A percentile compares a stretch with the other conserved stretches of the same genome.
phyloP scores from a whole-genome alignment of 2,797 vertebrate genomes.

The Adrianichthys oophorus region DNA sequence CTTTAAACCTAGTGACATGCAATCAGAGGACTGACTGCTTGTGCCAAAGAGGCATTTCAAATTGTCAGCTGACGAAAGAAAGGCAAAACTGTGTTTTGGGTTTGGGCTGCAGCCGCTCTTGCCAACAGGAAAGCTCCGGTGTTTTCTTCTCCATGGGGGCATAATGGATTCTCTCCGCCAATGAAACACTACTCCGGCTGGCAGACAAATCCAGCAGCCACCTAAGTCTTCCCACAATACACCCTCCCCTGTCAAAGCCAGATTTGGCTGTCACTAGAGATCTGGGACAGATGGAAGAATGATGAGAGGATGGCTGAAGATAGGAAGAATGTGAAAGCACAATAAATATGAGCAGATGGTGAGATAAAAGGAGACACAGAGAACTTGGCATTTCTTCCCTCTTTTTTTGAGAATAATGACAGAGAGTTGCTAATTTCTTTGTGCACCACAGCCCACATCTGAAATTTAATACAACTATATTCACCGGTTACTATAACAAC shows the following conservation, averaged over 20 bases:
- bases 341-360: slow-evolving; percentile 55
- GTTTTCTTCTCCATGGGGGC: slow-evolving; percentile 67
- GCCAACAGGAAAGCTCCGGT: slow-evolving; percentile 71
- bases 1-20: slow-evolving; percentile 61
- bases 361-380: slow-evolving; percentile 20
- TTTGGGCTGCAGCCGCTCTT: slow-evolving; percentile 52
- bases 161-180: slow-evolving; percentile 81
- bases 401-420: slow-evolving; percentile 20
- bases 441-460: slow-evolving; percentile 47
- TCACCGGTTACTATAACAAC: slow-evolving; percentile 52
- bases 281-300: slow-evolving; percentile 58
- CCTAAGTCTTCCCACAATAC: slow-evolving; percentile 69
- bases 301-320: slow-evolving; percentile 33
- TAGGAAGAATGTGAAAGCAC: slow-evolving; percentile 37
- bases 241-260: slow-evolving; percentile 43
- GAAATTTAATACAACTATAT: slow-evolving; percentile 40
- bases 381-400: slow-evolving; percentile 29
- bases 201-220: slow-evolving; percentile 50
- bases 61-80: slow-evolving; percentile 76
- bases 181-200: slow-evolving; percentile 74
- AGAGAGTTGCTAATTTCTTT: slow-evolving; percentile 51
- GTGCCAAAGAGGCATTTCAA: slow-evolving; percentile 57
- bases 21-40: slow-evolving; percentile 60
- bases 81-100: slow-evolving; percentile 68
- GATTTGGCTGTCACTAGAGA: slow-evolving; percentile 43